phyloP scores from a whole-genome alignment of 2,888 invertebrate genomes.

The Mesorhabditis sp. region DNA sequence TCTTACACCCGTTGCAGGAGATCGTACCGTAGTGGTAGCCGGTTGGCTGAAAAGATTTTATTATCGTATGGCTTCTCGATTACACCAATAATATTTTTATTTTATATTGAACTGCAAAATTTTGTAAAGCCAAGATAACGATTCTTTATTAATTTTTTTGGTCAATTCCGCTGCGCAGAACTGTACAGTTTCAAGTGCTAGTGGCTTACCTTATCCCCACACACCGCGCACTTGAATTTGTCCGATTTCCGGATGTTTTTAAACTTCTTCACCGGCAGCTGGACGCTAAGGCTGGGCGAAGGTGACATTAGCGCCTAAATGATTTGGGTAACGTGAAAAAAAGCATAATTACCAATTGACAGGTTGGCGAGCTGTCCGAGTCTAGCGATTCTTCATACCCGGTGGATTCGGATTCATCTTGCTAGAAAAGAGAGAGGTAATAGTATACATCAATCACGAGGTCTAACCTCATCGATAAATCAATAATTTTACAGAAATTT shows the following conservation, averaged over 20 bases:
- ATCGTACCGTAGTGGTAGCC: constrained; percentile 46
- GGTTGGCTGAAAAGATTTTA: constrained; percentile 32
- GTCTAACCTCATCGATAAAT: no score
- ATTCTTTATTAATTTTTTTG: no score
- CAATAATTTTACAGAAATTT: no score
- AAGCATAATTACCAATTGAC: neutral
- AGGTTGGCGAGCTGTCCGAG: neutral
- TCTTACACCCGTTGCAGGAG: constrained; percentile 45
- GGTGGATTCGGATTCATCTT: neutral
- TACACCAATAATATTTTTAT: neutral
- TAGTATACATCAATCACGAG: no score
- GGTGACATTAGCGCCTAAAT: no score
- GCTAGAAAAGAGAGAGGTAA: neutral
- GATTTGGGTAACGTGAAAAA: no score
- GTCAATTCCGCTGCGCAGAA: constrained; percentile 34
- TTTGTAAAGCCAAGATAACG: no score
- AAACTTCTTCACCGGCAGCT: constrained; percentile 28
- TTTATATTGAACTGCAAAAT: no score
- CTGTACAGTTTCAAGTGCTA: constrained; percentile 41
- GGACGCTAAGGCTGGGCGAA: no score
- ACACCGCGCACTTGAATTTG: constrained; percentile 37
- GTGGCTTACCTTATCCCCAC: constrained; percentile 43
- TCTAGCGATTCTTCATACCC: neutral
- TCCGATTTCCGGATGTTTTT: constrained; percentile 41
- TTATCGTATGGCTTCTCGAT: constrained; percentile 10